Evolutionary conservation across 2,797 vertebrate genomes (phyloP), one percentile per base, ranked within the genome.

Genomic region (Psittacula echo): DNA sequence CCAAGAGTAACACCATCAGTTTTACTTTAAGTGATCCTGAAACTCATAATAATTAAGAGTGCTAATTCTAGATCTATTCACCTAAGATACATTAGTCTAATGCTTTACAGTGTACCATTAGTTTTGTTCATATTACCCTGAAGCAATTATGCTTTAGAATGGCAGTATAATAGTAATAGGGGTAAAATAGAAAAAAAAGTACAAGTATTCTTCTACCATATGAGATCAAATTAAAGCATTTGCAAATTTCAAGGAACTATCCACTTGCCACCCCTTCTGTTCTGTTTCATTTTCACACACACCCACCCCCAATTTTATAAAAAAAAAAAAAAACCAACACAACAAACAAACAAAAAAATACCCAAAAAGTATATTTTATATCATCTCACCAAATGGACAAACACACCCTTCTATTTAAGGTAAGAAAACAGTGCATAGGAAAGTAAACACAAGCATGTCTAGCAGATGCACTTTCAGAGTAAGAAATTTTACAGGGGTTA

Each of bases 401-500:
- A 76, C 20, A 24, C 10, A 3, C 60, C 12, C 26, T 89, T 68
- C 41, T 37, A 79, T 74, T 95, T 89, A 71, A 79, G 27, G 34
- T 62, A 90, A 86, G 68, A 89, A 87, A 88, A 90, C 11, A 58
- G 30, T 39, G 61, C 50, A 21, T 62, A 11, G 91, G 68, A 86
- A 60, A 34, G 56, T 48, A 71, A 92, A 84, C 47, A 94, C 65
- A 92, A 96, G 81, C 30, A 56, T 13, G 18, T 82, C 74, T 70
- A 85, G 85, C 30, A 91, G 83, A 89, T 78, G 29, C 58, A n/a
- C 22, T 85, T 88, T 62, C 61, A 71, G 34, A 90, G 7, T 54
- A 32, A 87, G 34, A 81, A 61, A 80, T 62, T 94, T 96, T 86
- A 58, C 77, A 56, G 87, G 54, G 86, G 48, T 94, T 85, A n/a